Conservation (phyloP, 2,888 invertebrate species). For the Cerceris rybyensis region DNA sequence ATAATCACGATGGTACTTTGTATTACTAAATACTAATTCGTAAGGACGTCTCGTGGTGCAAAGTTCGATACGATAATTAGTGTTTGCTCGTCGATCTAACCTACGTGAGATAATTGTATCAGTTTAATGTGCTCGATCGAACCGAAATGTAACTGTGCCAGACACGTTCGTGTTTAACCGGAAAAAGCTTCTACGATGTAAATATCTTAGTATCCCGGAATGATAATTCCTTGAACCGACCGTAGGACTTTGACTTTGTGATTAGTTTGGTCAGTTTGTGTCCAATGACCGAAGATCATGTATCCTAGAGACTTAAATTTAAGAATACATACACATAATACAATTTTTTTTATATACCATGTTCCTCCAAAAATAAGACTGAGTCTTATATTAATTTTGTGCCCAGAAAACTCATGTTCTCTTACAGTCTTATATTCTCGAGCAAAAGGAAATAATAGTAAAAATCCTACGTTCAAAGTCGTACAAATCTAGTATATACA, state of each 20-base stretch:
- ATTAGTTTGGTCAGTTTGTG: conserved; percentile 21
- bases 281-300: background rate
- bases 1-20: too few species aligned
- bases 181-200: background rate
- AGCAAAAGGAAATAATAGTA: too few species aligned
- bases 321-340: too few species aligned
- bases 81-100: conserved; percentile 42
- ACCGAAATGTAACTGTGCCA: background rate
- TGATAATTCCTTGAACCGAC: background rate
- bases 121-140: background rate
- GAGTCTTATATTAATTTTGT: too few species aligned
- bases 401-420: too few species aligned
- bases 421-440: too few species aligned
- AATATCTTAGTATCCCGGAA: background rate
- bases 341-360: too few species aligned
- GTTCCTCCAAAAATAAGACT: too few species aligned
- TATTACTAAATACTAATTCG: background rate
- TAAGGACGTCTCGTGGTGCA: conserved; percentile 20
- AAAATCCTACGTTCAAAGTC: too few species aligned
- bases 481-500: too few species aligned
- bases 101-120: conserved; percentile 33
- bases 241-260: conserved; percentile 18
- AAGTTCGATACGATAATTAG: conserved; percentile 45
- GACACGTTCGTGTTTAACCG: background rate
- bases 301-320: too few species aligned